These are phyloP conservation scores for Sinocyclocheilus grahami DNA, from an alignment of 2,113 vertebrate genomes.

Conservation along the genomic window DNA sequence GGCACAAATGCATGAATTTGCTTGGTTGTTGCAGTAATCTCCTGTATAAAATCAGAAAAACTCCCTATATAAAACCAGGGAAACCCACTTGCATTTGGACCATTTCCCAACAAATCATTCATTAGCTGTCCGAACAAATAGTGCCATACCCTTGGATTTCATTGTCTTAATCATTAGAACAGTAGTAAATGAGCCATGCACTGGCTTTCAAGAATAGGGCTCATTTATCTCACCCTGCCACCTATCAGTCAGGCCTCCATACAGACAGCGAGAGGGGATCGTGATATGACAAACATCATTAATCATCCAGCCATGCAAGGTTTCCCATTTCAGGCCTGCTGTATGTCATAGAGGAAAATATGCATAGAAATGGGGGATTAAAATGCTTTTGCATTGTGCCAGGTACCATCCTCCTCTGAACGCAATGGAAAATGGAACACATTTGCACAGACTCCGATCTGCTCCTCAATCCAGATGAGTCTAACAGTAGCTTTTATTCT, in stretches of 20 bases:
- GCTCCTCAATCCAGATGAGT: neutral
- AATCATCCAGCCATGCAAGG: conserved; percentile 38
- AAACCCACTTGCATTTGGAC: conserved; percentile 8
- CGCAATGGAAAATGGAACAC: neutral
- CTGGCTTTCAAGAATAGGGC: conserved; percentile 32
- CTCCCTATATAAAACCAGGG: neutral
- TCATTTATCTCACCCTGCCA: conserved; percentile 43
- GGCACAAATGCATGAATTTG: neutral
- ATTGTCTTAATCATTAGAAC: conserved; percentile 29
- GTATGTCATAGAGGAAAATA: conserved; percentile 9
- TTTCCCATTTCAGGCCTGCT: neutral
- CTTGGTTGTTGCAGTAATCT: neutral
- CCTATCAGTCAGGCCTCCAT: conserved; percentile 38
- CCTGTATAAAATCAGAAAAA: neutral
- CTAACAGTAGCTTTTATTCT: neutral
- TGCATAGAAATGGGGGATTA: neutral
- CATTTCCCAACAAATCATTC: neutral
- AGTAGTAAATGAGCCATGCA: conserved; percentile 26
- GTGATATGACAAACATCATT: conserved; percentile 41
- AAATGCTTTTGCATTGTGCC: neutral
- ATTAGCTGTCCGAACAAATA: neutral
- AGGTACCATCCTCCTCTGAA: neutral
- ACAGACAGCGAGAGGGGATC: conserved; percentile 13
- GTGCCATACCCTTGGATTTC: conserved; percentile 14
- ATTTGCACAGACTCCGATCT: conserved; percentile 1